These are phyloP conservation scores for Perca fluviatilis DNA, from an alignment of 2,113 vertebrate species.

Conservation along the genomic window DNA sequence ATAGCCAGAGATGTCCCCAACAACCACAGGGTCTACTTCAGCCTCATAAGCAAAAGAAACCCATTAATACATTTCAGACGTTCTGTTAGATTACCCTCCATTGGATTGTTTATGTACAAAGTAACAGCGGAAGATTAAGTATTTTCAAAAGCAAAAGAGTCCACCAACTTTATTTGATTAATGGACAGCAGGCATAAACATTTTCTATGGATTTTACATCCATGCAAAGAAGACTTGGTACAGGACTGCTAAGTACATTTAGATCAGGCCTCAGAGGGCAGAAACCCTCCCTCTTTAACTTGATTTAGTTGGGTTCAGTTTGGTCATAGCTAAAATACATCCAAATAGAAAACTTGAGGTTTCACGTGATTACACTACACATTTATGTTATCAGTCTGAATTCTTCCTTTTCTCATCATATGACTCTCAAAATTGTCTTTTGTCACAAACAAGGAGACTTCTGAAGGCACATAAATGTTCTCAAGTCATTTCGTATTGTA, in stretches of 20 bases:
- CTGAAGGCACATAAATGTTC: background rate
- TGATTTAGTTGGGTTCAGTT: background rate
- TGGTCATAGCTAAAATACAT: constrained; percentile 1
- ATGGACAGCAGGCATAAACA: background rate
- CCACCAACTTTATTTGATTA: background rate
- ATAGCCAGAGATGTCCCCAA: background rate
- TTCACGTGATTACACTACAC: background rate
- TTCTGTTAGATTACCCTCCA: background rate
- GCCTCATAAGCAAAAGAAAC: background rate
- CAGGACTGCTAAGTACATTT: background rate
- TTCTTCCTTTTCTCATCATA: background rate
- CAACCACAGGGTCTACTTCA: background rate
- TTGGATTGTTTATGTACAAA: background rate
- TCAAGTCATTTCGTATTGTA: background rate
- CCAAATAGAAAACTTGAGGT: background rate
- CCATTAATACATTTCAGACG: background rate
- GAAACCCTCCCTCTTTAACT: background rate
- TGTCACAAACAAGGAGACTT: background rate
- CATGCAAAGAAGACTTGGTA: background rate
- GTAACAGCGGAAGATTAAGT: background rate
- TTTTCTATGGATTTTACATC: constrained; percentile 7
- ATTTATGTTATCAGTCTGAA: background rate
- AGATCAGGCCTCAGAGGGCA: background rate
- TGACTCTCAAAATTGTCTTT: background rate
- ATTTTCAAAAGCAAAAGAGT: background rate